These are phyloP conservation scores for Zygothrica quintamaculata DNA, from an alignment of 2,888 invertebrate genomes.

Conservation along the genomic window DNA sequence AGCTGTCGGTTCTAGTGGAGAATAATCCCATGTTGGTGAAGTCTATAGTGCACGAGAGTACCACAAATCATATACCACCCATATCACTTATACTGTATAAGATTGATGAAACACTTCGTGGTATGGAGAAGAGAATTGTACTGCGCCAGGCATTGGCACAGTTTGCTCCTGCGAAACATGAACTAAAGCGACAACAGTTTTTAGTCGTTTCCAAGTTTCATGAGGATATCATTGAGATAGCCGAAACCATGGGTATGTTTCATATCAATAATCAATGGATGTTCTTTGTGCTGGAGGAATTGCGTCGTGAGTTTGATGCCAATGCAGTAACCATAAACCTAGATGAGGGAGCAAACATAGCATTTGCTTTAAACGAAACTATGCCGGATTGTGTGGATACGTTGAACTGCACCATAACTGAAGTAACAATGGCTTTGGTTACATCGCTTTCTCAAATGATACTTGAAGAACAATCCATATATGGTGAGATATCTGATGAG, in stretches of 20 bases:
- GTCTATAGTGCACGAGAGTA: conserved; percentile 80
- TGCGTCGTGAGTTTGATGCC: conserved; percentile 84
- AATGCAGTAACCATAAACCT: conserved; percentile 86
- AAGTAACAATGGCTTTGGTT: conserved; percentile 88
- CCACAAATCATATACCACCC: conserved; percentile 78
- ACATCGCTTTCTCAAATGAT: conserved; percentile 89
- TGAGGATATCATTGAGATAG: conserved; percentile 88
- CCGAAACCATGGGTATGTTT: conserved; percentile 88
- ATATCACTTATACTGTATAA: conserved; percentile 81
- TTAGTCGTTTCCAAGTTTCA: conserved; percentile 80
- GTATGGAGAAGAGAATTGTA: conserved; percentile 74
- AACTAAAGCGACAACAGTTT: conserved; percentile 75
- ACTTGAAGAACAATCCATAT: conserved; percentile 89
- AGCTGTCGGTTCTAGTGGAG: conserved; percentile 50
- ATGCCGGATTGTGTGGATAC: conserved; percentile 87
- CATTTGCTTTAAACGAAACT: conserved; percentile 90
- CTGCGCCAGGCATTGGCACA: conserved; percentile 69
- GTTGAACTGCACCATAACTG: conserved; percentile 88
- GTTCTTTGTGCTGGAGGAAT: conserved; percentile 89
- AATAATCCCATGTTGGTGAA: conserved; percentile 79
- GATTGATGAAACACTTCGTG: conserved; percentile 75
- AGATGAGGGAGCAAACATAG: conserved; percentile 92
- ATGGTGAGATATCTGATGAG: conserved; percentile 91
- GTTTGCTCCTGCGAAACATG: conserved; percentile 64
- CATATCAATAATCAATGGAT: conserved; percentile 92